Evolutionary conservation across 2,113 vertebrate genomes (phyloP).

Genomic region (Eolophus roseicapilla): DNA sequence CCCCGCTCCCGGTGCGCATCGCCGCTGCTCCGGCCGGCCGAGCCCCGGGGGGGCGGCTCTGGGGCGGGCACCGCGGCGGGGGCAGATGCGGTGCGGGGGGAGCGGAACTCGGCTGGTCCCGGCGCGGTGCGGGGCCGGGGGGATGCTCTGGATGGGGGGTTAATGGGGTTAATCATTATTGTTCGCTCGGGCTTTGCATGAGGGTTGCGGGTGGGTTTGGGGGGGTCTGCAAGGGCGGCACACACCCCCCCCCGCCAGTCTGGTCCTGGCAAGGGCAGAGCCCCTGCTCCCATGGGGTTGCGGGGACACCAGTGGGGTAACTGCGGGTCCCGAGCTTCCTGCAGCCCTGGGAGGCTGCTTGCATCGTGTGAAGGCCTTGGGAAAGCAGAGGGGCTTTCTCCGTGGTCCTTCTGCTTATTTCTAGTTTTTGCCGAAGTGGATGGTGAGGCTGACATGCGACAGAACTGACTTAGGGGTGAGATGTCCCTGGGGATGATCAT

Average conservation of each 20-base stretch:
- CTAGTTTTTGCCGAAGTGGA: neutral
- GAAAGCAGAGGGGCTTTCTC: neutral
- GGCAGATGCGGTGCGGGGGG: neutral
- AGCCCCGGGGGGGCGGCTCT: neutral
- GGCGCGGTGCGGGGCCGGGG: neutral
- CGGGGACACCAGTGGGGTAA: neutral
- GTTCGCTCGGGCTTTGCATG: neutral
- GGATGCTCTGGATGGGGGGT: neutral
- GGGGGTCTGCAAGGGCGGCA: neutral
- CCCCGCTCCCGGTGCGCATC: neutral
- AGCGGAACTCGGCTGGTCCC: neutral
- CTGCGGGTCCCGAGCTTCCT: neutral
- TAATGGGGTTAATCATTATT: neutral
- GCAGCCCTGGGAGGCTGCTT: neutral
- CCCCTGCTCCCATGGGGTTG: rapidly evolving
- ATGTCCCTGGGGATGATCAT: rapidly evolving
- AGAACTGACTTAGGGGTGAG: neutral
- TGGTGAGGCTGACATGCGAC: rapidly evolving
- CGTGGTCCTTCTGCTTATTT: neutral
- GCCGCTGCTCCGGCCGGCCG: neutral
- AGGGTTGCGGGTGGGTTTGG: neutral
- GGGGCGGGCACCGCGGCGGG: neutral
- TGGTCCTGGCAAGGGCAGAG: neutral
- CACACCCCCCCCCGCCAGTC: neutral
- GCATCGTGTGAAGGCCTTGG: neutral